phyloP scores from a whole-genome alignment of 2,113 vertebrate genomes.

The Macheiramphus alcinus region DNA sequence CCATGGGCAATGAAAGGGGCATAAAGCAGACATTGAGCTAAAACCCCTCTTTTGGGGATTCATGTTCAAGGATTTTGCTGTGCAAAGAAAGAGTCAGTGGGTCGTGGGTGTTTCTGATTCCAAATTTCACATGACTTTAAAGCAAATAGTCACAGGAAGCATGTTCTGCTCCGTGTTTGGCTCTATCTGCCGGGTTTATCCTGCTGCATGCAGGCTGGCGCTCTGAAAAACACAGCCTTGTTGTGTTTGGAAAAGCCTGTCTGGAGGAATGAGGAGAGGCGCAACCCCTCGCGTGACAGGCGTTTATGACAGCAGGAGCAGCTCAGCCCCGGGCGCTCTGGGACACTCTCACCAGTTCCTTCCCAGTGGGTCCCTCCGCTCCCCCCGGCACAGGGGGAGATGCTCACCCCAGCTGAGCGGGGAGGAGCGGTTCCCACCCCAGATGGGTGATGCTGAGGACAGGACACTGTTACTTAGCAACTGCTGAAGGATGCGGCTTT shows the following conservation, averaged over 20 bases:
- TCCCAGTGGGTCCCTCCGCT: background rate
- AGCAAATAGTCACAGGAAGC: background rate
- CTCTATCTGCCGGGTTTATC: background rate
- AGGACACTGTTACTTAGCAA: conserved; percentile 17
- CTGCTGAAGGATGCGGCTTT: background rate
- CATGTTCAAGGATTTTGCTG: background rate
- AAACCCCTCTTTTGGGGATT: accelerated
- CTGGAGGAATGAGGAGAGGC: background rate
- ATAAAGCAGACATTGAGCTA: background rate
- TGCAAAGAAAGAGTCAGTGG: background rate
- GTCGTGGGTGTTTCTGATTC: background rate
- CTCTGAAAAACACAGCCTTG: background rate
- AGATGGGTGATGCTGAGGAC: background rate
- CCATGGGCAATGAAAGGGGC: accelerated
- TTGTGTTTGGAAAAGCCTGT: background rate
- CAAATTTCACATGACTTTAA: background rate
- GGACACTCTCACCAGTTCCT: accelerated
- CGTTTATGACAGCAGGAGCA: accelerated
- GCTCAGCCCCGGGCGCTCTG: background rate
- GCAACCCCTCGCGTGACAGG: background rate
- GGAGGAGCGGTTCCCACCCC: background rate
- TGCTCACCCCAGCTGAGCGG: background rate
- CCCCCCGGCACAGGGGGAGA: background rate
- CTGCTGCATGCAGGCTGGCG: background rate
- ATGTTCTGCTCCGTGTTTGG: background rate